Evolutionary conservation across 2,113 vertebrate genomes (phyloP).

Genomic region (Xenopus laevis): DNA sequence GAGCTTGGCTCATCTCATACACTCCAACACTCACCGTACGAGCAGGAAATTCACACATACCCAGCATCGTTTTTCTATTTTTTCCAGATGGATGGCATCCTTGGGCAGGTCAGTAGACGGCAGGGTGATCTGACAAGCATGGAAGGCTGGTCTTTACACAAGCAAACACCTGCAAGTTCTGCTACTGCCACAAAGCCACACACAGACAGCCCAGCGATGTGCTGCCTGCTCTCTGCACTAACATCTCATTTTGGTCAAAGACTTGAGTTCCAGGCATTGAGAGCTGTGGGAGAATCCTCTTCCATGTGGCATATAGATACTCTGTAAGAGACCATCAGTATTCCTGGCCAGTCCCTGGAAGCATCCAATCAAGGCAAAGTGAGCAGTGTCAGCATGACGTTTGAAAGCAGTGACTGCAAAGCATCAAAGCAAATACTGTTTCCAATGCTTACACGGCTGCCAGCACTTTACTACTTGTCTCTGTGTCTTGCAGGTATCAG

Average conservation of each 20-base stretch:
- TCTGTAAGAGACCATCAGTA: conserved; percentile 59
- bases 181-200: background rate
- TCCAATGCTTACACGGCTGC: conserved; percentile 19
- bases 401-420: conserved; percentile 42
- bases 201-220: background rate
- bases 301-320: conserved; percentile 55
- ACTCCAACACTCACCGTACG: conserved; percentile 81
- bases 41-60: conserved; percentile 70
- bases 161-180: conserved; percentile 20
- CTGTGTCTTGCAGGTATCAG: too few relatives aligned
- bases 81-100: conserved; percentile 55
- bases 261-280: conserved; percentile 9
- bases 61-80: conserved; percentile 54
- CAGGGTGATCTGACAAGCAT: conserved; percentile 48
- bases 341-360: conserved; percentile 62
- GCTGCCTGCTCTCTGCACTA: background rate
- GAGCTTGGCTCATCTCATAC: conserved; percentile 54
- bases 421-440: background rate
- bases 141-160: background rate
- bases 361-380: conserved; percentile 69
- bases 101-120: conserved; percentile 48
- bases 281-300: conserved; percentile 47
- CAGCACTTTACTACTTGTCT: background rate
- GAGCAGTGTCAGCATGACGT: conserved; percentile 60
- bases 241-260: background rate